Base-by-base conservation (phyloP, 2,888 invertebrate species). In the Ectropis crepuscularia region DNA sequence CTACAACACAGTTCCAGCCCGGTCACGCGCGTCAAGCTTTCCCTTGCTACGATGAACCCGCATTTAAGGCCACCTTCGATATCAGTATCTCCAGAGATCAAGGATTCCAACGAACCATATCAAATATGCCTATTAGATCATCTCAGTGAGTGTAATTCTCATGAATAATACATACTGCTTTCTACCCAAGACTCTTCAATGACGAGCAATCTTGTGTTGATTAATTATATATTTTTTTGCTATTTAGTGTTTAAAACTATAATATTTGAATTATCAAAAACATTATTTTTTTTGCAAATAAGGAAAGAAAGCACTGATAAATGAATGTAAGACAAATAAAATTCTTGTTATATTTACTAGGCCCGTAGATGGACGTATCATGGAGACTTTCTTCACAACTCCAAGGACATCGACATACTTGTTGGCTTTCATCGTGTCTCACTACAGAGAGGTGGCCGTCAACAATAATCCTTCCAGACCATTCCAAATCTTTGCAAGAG, bases 41-140 rank as follows among this genome's bases (percentile, higher is more conserved):
- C 80, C 98, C 98, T 6, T 97, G 97, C 82, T 97, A 97, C 77
- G 98, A 98, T 77, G 97, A 98, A 72, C 98, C 98, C 2, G 93
- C 94, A 11, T 96, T 96, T 79, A 97, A 97, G 81, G 96, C 97
- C 0, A 94, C 89, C 5, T 98, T 97, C 70, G 93, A 93, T 6
- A 93, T 98, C 36, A 95, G 94, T 57, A 94, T 98, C 53, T 92
- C 93, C 6, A 93, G 95, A 71, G 93, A 94, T 16, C 61, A 70
- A 0, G 84, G 85, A 59, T 94, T 93, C 80, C 92, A 88, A 8
- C 82, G 86, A 0, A 89, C 94, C 0, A 81, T 95, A 55, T 95
- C 96, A 7, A 96, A 96, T 78, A 96, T 96, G 96, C 95, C 95
- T 0, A 82, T 94, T n/a, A 82, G 74, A 53, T 49, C 50, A n/a